Percentiles rank a stretch among this genome's conserved stretches.
Evolutionary conservation across 2,888 invertebrate species (phyloP).

Genomic region (Arrhopalites spinosus): DNA sequence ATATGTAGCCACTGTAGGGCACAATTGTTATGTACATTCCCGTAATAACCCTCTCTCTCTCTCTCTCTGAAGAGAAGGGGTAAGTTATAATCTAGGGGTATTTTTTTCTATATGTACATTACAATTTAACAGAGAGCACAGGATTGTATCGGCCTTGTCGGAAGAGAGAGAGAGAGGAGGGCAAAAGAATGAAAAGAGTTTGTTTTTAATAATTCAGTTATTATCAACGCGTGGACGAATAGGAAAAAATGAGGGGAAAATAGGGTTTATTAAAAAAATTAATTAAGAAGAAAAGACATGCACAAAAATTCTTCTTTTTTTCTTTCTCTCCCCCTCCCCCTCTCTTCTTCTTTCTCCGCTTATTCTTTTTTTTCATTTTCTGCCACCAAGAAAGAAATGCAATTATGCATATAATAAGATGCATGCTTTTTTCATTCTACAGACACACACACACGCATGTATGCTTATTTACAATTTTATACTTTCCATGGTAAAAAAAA

Average conservation of each 20-base stretch:
- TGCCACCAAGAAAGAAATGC: not conserved
- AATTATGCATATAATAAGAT: too few relatives aligned
- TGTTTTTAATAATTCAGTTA: slow-evolving; percentile 51
- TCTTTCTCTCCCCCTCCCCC: not conserved
- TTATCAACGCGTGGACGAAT: slow-evolving; percentile 45
- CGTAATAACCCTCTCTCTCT: not conserved
- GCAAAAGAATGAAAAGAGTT: slow-evolving; percentile 31
- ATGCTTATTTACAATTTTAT: too few relatives aligned
- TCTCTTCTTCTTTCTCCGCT: slow-evolving; percentile 5
- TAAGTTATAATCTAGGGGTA: too few relatives aligned
- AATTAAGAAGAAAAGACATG: slow-evolving; percentile 28
- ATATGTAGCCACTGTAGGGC: too few relatives aligned
- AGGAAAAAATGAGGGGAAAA: slow-evolving; percentile 37
- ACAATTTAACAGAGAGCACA: too few relatives aligned
- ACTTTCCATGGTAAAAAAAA: too few relatives aligned
- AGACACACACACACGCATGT: too few relatives aligned
- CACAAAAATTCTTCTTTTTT: not conserved
- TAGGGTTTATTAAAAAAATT: slow-evolving; percentile 42
- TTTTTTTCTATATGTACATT: too few relatives aligned
- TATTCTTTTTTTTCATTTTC: not conserved
- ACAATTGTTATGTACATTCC: not conserved
- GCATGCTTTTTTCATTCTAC: too few relatives aligned
- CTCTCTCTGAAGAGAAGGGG: not conserved
- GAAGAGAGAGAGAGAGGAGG: not conserved
- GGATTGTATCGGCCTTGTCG: not conserved